Evolutionary conservation across 2,888 invertebrate species (phyloP).

Genomic region (Tipula vernalis): DNA sequence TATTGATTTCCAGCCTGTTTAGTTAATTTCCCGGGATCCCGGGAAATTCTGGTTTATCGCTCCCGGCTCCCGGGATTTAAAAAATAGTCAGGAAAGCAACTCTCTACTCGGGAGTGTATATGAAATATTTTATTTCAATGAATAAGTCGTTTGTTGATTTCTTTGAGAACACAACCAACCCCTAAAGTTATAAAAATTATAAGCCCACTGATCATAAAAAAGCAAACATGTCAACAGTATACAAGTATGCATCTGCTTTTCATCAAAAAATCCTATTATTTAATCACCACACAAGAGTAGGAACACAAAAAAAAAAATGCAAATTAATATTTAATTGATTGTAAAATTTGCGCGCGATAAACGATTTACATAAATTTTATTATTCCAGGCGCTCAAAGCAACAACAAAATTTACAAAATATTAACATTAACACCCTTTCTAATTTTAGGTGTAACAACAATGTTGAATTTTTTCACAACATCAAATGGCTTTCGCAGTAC

Average conservation of each 20-base stretch:
- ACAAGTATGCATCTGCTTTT: neutral
- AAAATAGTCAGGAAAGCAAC: too few relatives aligned
- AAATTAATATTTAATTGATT: neutral
- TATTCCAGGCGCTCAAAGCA: neutral
- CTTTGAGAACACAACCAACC: too few relatives aligned
- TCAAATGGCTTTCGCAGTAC: slow-evolving; percentile 86
- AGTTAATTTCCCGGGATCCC: too few relatives aligned
- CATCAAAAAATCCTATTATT: neutral
- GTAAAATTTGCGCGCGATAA: neutral
- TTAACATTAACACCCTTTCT: neutral
- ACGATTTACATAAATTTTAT: neutral
- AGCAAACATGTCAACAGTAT: neutral
- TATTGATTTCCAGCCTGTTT: too few relatives aligned
- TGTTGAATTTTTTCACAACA: slow-evolving; percentile 97
- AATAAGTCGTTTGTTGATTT: too few relatives aligned
- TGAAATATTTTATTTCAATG: too few relatives aligned
- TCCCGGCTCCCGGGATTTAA: too few relatives aligned
- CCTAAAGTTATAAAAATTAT: too few relatives aligned
- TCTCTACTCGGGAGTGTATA: too few relatives aligned
- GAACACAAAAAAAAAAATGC: neutral
- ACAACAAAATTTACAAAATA: neutral
- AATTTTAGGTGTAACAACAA: slow-evolving; percentile 77
- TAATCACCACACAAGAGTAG: neutral
- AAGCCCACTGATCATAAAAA: neutral
- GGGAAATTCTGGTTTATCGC: too few relatives aligned